A percentile compares a stretch with the other conserved stretches of the same genome.
phyloP scores from a whole-genome alignment of 2,888 invertebrate genomes.

The Melinaea marsaeus region DNA sequence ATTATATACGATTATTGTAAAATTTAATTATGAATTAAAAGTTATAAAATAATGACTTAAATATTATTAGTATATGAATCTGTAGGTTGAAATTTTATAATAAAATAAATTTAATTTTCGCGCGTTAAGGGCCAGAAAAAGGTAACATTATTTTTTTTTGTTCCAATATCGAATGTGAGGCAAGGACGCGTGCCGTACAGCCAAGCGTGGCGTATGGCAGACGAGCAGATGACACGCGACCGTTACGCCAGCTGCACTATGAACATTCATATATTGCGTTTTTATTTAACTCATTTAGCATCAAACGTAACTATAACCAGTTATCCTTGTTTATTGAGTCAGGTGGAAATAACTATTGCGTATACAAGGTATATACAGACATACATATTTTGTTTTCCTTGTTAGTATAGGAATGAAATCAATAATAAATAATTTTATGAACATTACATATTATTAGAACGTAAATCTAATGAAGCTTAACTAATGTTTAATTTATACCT shows the following conservation, averaged over 20 bases:
- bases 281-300: conserved; percentile 33
- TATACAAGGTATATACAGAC: not conserved
- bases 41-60: too few relatives aligned
- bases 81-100: too few relatives aligned
- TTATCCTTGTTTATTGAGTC: conserved; percentile 11
- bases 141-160: too few relatives aligned
- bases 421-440: not conserved
- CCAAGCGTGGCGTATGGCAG: conserved; percentile 70
- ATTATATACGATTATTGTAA: too few relatives aligned
- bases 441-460: not conserved
- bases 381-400: not conserved
- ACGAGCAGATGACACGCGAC: conserved; percentile 75
- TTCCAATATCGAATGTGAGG: conserved; percentile 9
- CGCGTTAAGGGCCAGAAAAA: too few relatives aligned
- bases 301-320: not conserved
- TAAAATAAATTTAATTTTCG: too few relatives aligned
- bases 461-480: conserved; percentile 49
- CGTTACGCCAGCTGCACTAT: conserved; percentile 73
- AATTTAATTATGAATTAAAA: too few relatives aligned
- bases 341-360: conserved; percentile 18
- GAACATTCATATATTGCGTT: conserved; percentile 14
- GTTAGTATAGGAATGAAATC: too few relatives aligned
- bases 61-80: too few relatives aligned
- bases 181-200: conserved; percentile 56
- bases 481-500: conserved; percentile 47